phyloP scores from a whole-genome alignment of 2,113 vertebrate genomes.

The Synchiropus splendidus region DNA sequence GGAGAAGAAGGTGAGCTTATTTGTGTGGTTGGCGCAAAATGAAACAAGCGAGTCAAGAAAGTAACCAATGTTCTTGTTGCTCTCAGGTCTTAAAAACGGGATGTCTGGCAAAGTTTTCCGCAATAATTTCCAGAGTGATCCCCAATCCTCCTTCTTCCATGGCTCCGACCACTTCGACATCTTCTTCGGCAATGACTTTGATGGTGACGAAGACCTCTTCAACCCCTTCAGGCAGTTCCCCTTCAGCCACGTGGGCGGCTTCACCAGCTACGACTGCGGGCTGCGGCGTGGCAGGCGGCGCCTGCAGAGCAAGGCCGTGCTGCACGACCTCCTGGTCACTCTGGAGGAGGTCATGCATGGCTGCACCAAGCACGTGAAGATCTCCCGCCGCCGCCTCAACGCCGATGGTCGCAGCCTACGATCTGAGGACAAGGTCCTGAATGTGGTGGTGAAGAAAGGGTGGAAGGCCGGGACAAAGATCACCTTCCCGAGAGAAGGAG shows the following conservation, averaged over 20 bases:
- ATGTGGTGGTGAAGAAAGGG: constrained; percentile 93
- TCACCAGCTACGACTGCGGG: constrained; percentile 64
- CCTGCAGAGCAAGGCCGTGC: constrained; percentile 62
- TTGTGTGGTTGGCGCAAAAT: no score
- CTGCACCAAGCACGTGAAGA: constrained; percentile 88
- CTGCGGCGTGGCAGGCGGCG: constrained; percentile 55
- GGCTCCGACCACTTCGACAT: constrained; percentile 75
- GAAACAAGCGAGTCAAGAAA: no score
- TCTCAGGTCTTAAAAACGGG: constrained; percentile 78
- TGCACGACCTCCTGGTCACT: constrained; percentile 79
- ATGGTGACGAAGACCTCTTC: constrained; percentile 83
- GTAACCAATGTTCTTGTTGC: constrained; percentile 1
- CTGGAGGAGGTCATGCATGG: constrained; percentile 87
- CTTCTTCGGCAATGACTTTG: constrained; percentile 82
- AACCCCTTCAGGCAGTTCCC: constrained; percentile 81
- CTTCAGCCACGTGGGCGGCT: constrained; percentile 78
- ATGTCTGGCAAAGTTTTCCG: constrained; percentile 74
- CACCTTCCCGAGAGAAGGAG: constrained; percentile 91
- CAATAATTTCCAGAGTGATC: constrained; percentile 77
- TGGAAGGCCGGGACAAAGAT: constrained; percentile 96
- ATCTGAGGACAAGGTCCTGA: constrained; percentile 88
- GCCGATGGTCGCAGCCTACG: constrained; percentile 77
- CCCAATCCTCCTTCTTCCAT: constrained; percentile 66
- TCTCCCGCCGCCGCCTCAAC: constrained; percentile 82
- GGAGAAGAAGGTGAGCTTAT: constrained; percentile 93